Percentiles rank a stretch among this genome's conserved stretches.
Conservation (phyloP, 1,140 invertebrate species). For the Cydia fagiglandana region DNA sequence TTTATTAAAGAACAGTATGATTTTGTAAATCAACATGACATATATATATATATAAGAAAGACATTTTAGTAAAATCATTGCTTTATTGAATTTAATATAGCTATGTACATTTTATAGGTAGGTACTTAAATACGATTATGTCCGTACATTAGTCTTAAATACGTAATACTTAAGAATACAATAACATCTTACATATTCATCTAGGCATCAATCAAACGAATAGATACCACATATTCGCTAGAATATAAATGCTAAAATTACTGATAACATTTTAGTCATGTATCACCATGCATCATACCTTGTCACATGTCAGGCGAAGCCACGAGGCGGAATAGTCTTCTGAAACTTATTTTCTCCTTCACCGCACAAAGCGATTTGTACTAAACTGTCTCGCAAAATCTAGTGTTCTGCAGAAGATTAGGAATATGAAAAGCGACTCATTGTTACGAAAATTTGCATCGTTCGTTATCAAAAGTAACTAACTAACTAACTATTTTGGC, state of each 20-base stretch:
- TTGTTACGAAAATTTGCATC: neutral
- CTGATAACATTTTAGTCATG: neutral
- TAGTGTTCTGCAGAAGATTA: neutral
- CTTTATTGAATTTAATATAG: neutral
- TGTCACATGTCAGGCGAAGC: neutral
- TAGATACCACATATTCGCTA: neutral
- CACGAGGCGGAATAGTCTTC: neutral
- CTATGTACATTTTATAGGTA: neutral
- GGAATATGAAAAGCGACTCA: neutral
- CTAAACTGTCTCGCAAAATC: neutral
- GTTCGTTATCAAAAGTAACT: neutral
- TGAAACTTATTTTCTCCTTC: slow-evolving; percentile 6
- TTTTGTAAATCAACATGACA: too few relatives aligned
- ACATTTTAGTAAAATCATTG: too few relatives aligned
- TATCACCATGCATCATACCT: neutral
- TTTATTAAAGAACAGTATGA: too few relatives aligned
- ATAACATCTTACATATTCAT: neutral
- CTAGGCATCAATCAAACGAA: neutral
- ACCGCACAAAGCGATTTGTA: neutral
- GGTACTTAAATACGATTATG: too few relatives aligned
- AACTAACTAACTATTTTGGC: too few relatives aligned
- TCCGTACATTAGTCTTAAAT: neutral
- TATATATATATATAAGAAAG: too few relatives aligned
- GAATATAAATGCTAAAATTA: neutral
- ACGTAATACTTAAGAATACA: slow-evolving; percentile 15